Percentiles rank a stretch among this genome's conserved stretches.
Evolutionary conservation across 2,888 invertebrate genomes (phyloP).

Genomic region (Agrotis clavis): DNA sequence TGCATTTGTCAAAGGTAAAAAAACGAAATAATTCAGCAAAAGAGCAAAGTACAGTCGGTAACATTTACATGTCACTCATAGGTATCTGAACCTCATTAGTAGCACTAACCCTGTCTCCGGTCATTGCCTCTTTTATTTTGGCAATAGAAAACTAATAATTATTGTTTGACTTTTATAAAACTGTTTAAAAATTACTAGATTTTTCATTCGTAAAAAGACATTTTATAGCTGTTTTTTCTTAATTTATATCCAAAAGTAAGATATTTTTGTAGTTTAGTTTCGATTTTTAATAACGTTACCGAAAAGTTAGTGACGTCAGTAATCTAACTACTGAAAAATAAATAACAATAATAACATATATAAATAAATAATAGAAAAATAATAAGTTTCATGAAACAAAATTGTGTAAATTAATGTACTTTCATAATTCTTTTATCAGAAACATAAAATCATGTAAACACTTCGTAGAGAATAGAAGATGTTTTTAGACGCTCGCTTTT

Average conservation of each 20-base stretch:
- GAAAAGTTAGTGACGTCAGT: conserved; percentile 58
- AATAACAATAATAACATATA: conserved; percentile 25
- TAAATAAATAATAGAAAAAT: conserved; percentile 41
- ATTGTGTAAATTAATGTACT: conserved; percentile 25
- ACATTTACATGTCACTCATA: neutral
- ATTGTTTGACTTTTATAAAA: neutral
- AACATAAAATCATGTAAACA: neutral
- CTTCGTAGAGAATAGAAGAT: neutral
- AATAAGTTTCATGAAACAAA: conserved; percentile 25
- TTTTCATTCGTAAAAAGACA: neutral
- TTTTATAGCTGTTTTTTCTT: neutral
- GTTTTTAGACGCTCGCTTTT: conserved; percentile 2
- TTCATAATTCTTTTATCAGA: neutral
- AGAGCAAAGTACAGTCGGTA: neutral
- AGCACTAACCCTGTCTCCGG: conserved; percentile 24
- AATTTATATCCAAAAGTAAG: neutral
- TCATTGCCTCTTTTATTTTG: conserved; percentile 32
- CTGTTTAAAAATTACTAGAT: neutral
- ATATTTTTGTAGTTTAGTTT: neutral
- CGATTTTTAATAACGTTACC: neutral
- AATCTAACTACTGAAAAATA: conserved; percentile 58
- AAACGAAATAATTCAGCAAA: neutral
- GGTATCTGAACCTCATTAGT: conserved; percentile 46
- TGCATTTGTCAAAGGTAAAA: no score
- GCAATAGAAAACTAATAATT: conserved; percentile 17